Percentiles rank a stretch among this genome's conserved stretches.
Evolutionary conservation across 2,888 invertebrate genomes (phyloP).

Genomic region (Drosophila stalkeri): DNA sequence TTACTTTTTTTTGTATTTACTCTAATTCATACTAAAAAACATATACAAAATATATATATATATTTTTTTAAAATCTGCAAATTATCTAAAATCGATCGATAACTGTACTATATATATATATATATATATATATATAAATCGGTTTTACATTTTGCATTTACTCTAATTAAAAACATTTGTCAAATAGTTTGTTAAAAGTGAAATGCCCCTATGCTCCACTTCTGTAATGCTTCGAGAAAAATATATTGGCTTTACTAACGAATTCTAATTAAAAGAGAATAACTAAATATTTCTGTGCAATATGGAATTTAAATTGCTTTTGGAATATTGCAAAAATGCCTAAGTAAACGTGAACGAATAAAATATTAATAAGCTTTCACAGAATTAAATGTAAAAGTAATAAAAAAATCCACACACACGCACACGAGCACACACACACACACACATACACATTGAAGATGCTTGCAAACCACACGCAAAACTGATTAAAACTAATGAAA

Average conservation of each 20-base stretch:
- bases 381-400: constrained; percentile 6
- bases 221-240: background rate
- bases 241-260: background rate
- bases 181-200: background rate
- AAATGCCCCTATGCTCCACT: background rate
- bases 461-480: background rate
- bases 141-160: background rate
- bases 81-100: background rate
- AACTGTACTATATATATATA: too few species aligned
- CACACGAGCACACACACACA: background rate
- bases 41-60: too few species aligned
- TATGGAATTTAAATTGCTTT: background rate
- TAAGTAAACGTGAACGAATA: constrained; percentile 1
- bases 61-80: too few species aligned
- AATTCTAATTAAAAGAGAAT: constrained; percentile 17
- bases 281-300: background rate
- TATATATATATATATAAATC: background rate
- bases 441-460: background rate
- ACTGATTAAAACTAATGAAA: background rate
- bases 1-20: too few species aligned
- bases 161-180: background rate
- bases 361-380: constrained; percentile 6
- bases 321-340: background rate
- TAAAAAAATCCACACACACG: background rate
- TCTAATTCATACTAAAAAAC: too few species aligned